Base-by-base conservation (phyloP, 2,113 vertebrate species). In the Callopanchax toddi region DNA sequence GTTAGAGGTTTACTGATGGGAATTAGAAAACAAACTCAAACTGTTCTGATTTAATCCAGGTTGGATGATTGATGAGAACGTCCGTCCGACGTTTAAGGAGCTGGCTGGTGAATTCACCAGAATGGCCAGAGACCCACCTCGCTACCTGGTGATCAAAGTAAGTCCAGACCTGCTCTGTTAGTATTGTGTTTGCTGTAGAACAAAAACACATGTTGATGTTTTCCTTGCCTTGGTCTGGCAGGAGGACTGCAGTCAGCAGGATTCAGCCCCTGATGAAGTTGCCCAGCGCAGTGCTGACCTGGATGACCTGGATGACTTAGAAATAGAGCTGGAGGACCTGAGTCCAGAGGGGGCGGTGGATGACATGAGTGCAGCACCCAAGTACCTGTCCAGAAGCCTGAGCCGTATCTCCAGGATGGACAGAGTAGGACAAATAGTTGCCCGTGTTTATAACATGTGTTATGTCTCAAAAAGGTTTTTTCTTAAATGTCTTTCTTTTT, bases 11-110 rank as follows among this genome's bases (percentile, higher is more conserved):
- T 2, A 11, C 60, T 10, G 4, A 21, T 20, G 10, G 39, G 15
- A 1, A 17, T 52, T 18, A 18, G 1, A 48, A 25, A 1, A 18
- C 12, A 34, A 4, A 49, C 6, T 5, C 34, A 36, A 53, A 40
- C 11, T 25, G 9, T 61, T 18, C 17, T 2, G 66, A 25, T 0
- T 18, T 54, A 55, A 16, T 64, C 4, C 78, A 98, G 96, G 96
- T 61, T 98, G 96, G 96, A 98, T 98, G 96, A 96, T 98, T 63
- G 96, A 98, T 40, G 96, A 96, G 74, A 97, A 98, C 73, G 93
- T 96, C 64, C 94, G 96, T 15, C 96, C 96, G 10, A 97, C 94
- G 21, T 98, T 98, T 83, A 97, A 96, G 84, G 96, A 98, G 79
- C 86, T 98, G 70, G 96, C 94, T 3, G 96, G 91, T 77, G 96